A percentile compares a stretch with the other conserved stretches of the same genome.
These are phyloP conservation scores for Lucifuga dentata DNA, from an alignment of 2,113 vertebrate genomes.

Conservation along the genomic window DNA sequence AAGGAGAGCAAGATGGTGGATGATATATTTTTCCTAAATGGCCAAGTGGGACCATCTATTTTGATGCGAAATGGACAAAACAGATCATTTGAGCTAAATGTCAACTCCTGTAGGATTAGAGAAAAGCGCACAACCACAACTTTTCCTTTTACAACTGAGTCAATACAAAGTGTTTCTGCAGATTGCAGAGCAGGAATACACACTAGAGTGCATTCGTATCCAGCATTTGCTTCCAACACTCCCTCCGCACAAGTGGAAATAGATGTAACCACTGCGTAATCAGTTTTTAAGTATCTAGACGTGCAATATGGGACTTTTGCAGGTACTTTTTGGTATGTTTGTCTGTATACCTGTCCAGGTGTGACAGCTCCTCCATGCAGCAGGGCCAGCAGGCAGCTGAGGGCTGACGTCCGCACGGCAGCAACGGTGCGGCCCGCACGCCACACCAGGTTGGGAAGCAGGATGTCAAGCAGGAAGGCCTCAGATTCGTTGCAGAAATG, in stretches of 20 bases:
- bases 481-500: conserved; percentile 84
- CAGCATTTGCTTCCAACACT: conserved; percentile 9
- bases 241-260: conserved; percentile 11
- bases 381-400: conserved; percentile 93
- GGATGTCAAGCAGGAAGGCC: conserved; percentile 84
- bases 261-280: background rate
- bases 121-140: conserved; percentile 53
- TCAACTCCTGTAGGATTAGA: conserved; percentile 38
- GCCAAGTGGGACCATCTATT: conserved; percentile 52
- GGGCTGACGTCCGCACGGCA: conserved; percentile 89
- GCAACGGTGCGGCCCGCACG: conserved; percentile 89
- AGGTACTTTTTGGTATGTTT: background rate
- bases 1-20: conserved; percentile 42
- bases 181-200: conserved; percentile 24
- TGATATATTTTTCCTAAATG: conserved; percentile 56
- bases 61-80: conserved; percentile 64
- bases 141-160: conserved; percentile 52
- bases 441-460: conserved; percentile 96
- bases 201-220: conserved; percentile 12
- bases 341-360: conserved; percentile 83
- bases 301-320: background rate
- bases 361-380: conserved; percentile 81
- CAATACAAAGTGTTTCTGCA: conserved; percentile 48
- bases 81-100: conserved; percentile 56
- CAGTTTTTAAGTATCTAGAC: too few species aligned